Evolutionary conservation across 2,888 invertebrate genomes (phyloP).

Genomic region (Megastigmus dorsalis): DNA sequence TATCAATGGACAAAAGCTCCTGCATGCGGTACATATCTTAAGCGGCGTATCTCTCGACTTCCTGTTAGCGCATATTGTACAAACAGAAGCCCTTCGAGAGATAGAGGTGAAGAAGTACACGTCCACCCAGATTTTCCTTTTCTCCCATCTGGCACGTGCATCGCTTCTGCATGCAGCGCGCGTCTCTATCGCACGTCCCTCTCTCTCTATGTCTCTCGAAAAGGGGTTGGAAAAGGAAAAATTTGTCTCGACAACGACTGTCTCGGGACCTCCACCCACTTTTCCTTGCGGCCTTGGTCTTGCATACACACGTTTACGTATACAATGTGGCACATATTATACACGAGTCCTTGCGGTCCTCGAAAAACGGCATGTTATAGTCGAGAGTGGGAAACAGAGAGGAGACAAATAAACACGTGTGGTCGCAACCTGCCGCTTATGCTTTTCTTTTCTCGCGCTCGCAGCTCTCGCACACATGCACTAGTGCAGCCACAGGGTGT

Average conservation of each 20-base stretch:
- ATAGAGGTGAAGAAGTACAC: not conserved
- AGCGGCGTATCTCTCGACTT: conserved; percentile 6
- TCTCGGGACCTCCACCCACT: not conserved
- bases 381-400: not conserved
- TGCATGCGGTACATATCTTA: too few species aligned
- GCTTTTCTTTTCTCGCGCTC: conserved; percentile 16
- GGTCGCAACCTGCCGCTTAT: conserved; percentile 35
- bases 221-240: conserved; percentile 4
- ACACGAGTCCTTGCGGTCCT: not conserved
- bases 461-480: not conserved
- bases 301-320: not conserved
- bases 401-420: conserved; percentile 31
- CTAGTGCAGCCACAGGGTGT: too few species aligned
- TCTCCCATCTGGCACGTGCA: conserved; percentile 6
- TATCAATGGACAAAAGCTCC: too few species aligned
- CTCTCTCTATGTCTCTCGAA: too few species aligned
- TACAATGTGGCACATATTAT: not conserved
- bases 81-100: conserved; percentile 14
- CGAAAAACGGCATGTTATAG: too few species aligned
- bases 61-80: conserved; percentile 25
- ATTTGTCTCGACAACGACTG: not conserved
- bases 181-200: too few species aligned
- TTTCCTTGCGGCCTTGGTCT: not conserved
- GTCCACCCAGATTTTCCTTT: not conserved
- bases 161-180: not conserved